These are phyloP conservation scores for Eristalis tenax DNA, from an alignment of 2,888 invertebrate species.

Conservation along the genomic window DNA sequence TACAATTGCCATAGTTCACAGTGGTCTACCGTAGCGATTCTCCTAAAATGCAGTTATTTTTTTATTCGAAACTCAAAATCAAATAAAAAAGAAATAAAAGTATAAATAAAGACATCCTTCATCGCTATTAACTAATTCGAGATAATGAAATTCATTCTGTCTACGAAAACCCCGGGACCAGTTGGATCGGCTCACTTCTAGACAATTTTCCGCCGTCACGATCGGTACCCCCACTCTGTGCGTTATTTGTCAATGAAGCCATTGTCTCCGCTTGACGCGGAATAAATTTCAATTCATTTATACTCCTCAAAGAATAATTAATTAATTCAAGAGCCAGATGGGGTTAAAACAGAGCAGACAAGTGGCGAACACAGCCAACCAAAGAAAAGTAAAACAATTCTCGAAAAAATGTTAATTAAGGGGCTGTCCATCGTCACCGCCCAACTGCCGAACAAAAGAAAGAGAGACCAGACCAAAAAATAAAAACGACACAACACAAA, in stretches of 20 bases:
- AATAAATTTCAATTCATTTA: conserved; percentile 39
- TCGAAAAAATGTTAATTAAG: conserved; percentile 55
- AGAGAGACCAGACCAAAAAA: conserved; percentile 20
- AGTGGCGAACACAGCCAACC: not conserved
- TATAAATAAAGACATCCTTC: not conserved
- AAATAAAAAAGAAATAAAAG: not conserved
- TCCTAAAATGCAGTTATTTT: no score
- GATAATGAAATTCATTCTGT: conserved; percentile 13
- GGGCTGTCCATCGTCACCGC: conserved; percentile 30
- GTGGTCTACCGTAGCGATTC: no score
- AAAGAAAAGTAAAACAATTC: conserved; percentile 14
- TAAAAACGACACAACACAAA: not conserved
- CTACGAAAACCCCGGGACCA: not conserved
- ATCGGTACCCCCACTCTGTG: conserved; percentile 3
- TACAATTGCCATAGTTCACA: no score
- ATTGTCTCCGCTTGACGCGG: not conserved
- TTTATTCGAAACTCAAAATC: conserved; percentile 9
- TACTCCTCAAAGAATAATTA: conserved; percentile 7
- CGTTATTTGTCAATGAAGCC: conserved; percentile 2
- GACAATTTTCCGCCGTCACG: not conserved
- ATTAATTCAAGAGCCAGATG: conserved; percentile 38
- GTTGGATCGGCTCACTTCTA: not conserved
- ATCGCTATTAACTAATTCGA: conserved; percentile 8
- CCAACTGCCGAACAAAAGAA: conserved; percentile 40
- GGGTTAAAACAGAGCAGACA: not conserved